A percentile compares a stretch with the other conserved stretches of the same genome.
These are phyloP conservation scores for Leptogaster cylindrica DNA, from an alignment of 2,888 invertebrate genomes.

Conservation along the genomic window DNA sequence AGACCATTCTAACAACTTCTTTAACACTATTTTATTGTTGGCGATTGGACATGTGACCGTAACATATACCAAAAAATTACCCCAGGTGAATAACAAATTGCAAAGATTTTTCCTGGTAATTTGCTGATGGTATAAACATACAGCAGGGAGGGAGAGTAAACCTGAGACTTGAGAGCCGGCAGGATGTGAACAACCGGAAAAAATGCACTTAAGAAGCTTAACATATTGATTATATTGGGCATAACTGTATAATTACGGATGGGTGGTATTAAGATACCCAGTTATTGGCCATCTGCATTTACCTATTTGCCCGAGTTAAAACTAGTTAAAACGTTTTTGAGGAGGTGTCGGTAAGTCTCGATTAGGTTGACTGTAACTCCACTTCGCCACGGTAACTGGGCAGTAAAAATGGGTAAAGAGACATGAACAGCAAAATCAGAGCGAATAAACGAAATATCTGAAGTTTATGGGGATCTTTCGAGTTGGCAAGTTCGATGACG, in stretches of 20 bases:
- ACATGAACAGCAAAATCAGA: constrained; percentile 30
- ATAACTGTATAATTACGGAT: constrained; percentile 28
- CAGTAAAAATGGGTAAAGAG: no score
- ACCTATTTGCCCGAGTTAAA: constrained; percentile 1
- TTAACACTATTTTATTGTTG: constrained; percentile 48
- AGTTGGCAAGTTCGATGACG: constrained; percentile 28
- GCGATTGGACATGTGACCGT: constrained; percentile 44
- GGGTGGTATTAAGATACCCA: not conserved
- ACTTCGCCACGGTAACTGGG: not conserved
- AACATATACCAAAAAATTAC: constrained; percentile 47
- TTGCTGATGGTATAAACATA: constrained; percentile 38
- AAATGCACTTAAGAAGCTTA: constrained; percentile 25
- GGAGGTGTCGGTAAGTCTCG: constrained; percentile 23
- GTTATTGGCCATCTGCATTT: not conserved
- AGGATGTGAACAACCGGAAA: constrained; percentile 27
- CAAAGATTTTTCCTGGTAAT: constrained; percentile 43
- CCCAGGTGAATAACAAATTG: constrained; percentile 40
- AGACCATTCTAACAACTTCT: constrained; percentile 47
- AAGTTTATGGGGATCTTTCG: constrained; percentile 21
- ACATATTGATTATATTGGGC: constrained; percentile 15
- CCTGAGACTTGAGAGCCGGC: no score
- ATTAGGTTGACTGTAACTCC: not conserved
- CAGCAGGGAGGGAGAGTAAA: no score
- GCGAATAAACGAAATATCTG: constrained; percentile 34
- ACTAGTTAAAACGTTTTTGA: constrained; percentile 1